phyloP scores from a whole-genome alignment of 2,888 invertebrate genomes.

The Rotaria sp. region DNA sequence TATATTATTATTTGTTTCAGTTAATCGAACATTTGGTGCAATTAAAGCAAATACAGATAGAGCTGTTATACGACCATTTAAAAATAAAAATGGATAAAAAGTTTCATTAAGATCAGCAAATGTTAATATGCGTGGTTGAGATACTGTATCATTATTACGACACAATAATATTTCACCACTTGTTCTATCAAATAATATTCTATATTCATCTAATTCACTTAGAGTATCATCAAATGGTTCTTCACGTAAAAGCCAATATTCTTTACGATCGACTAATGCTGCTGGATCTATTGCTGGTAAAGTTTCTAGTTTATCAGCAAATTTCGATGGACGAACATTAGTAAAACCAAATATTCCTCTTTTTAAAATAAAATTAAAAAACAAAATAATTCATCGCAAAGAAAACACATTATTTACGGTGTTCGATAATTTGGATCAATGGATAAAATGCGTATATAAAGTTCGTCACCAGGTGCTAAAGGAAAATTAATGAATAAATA shows the following conservation, averaged over 20 bases:
- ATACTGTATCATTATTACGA: neutral
- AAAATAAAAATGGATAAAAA: conserved; percentile 7
- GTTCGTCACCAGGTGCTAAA: neutral
- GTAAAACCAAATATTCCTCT: conserved; percentile 15
- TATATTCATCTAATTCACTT: conserved; percentile 13
- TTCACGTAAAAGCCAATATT: conserved; percentile 15
- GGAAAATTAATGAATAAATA: conserved; percentile 11
- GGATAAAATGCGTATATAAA: neutral
- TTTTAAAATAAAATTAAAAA: neutral
- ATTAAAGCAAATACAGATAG: neutral
- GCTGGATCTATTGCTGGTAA: neutral
- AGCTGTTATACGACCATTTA: conserved; percentile 20
- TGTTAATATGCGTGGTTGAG: neutral
- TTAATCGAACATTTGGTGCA: neutral
- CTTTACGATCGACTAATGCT: conserved; percentile 10
- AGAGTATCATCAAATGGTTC: neutral
- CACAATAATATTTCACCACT: neutral
- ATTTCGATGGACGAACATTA: neutral
- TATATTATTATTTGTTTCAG: neutral
- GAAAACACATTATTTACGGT: neutral
- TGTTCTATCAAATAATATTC: neutral
- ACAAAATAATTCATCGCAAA: neutral
- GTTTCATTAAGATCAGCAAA: conserved; percentile 6
- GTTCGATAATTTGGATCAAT: conserved; percentile 9
- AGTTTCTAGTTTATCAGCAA: neutral